Evolutionary conservation across 2,888 invertebrate genomes (phyloP), one percentile per base, ranked within the genome.

Genomic region (Buathra laborator): DNA sequence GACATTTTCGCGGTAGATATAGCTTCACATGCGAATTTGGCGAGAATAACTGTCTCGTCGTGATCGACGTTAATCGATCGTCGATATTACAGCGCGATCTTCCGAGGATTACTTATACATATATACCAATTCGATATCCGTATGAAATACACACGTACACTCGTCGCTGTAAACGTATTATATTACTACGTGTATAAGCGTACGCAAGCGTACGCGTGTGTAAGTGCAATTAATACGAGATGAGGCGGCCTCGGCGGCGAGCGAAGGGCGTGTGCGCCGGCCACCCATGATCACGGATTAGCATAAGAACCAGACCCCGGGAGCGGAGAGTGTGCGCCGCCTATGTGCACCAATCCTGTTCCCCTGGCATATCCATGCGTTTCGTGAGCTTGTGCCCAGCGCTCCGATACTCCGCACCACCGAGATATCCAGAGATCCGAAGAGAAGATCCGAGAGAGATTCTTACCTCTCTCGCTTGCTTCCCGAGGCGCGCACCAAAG

Each of bases 281-380:
- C 90, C 90, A 90, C 90, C 89, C 90, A 87, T 87, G 89, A 87
- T 86, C 86, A 66, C 62, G 84, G 86, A 90, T 90, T 90, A 89
- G 88, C 90, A 90, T 90, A 89, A 89, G 89, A 90, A 88, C 85
- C 80, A 80, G 85, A 80, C 82, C 56, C 74, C 74, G 75, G 66
- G 78, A 79, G 79, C 78, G 66, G 29, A 43, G 56, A 68, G 80
- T 74, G 76, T 72, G 62, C 70, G 82, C 68, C 81, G 75, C 81
- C 71, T 72, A 44, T 32, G 24, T 77, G 59, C 62, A 53, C 77
- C 68, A 59, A 19, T 53, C 71, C 66, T 74, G 37, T 46, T 75
- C 66, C 48, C 43, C 9, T 37, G 37, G 6, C n/a, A n/a, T 19
- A 16, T 66, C 66, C 16, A 19, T 67, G 46, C 9, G 1, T 46